Evolutionary conservation across 1,140 invertebrate genomes (phyloP).

Genomic region (Holotrichia oblita): DNA sequence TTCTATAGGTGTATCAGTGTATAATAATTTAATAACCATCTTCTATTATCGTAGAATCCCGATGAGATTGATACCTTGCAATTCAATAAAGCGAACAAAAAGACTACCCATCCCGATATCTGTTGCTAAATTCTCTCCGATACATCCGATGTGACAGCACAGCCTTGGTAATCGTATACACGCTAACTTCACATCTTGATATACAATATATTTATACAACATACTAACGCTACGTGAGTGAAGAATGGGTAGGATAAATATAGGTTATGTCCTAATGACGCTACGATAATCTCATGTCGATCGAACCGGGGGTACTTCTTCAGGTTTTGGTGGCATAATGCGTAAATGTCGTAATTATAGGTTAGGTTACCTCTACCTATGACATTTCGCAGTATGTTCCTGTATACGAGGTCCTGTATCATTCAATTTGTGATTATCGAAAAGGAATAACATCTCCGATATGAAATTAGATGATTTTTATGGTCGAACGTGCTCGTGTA

Average conservation of each 20-base stretch:
- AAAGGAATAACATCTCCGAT: neutral
- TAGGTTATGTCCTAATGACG: constrained; percentile 23
- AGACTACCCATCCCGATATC: neutral
- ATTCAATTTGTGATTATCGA: constrained; percentile 22
- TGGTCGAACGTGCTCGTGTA: neutral
- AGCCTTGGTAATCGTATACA: neutral
- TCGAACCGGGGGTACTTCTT: neutral
- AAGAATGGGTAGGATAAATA: constrained; percentile 25
- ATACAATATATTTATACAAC: neutral
- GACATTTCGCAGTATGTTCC: neutral
- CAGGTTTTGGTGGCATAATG: constrained; percentile 32
- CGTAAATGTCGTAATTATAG: constrained; percentile 31
- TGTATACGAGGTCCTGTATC: neutral
- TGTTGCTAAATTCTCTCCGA: neutral
- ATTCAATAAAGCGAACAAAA: neutral
- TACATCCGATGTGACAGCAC: neutral
- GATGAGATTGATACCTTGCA: neutral
- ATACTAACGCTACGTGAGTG: neutral
- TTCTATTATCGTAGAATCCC: neutral
- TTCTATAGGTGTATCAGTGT: neutral
- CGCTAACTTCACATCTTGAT: neutral
- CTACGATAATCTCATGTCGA: constrained; percentile 1
- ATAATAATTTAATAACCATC: constrained; percentile 21
- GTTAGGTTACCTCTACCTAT: constrained; percentile 3
- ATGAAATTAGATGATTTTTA: neutral